Conservation (phyloP, 2,888 invertebrate species). For the Deilephila elpenor region DNA sequence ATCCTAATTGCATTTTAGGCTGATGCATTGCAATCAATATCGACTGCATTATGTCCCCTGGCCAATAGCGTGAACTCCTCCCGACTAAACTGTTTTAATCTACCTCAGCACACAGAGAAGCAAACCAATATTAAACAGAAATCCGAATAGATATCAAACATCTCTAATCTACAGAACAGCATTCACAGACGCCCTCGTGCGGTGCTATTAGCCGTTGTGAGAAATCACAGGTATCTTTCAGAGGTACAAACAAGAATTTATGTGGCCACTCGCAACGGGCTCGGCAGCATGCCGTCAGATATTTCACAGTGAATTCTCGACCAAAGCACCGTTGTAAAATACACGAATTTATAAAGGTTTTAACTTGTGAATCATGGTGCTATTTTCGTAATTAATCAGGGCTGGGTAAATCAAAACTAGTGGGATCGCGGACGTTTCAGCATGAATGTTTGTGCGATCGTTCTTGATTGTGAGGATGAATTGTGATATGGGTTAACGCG, state of each 20-base stretch:
- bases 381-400: constrained; percentile 32
- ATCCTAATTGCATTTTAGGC: too few relatives aligned
- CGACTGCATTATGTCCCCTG: too few relatives aligned
- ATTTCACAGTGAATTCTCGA: constrained; percentile 36
- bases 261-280: constrained; percentile 32
- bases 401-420: constrained; percentile 2
- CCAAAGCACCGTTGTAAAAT: constrained; percentile 40
- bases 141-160: not conserved
- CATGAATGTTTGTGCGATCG: not conserved
- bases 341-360: constrained; percentile 35
- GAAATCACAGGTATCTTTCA: constrained; percentile 54
- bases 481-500: too few relatives aligned
- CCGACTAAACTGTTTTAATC: too few relatives aligned
- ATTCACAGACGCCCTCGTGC: not conserved
- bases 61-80: too few relatives aligned
- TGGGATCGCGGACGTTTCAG: not conserved
- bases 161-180: not conserved
- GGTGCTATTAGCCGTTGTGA: constrained; percentile 43
- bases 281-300: constrained; percentile 40
- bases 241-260: constrained; percentile 53
- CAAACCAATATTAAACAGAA: too few relatives aligned
- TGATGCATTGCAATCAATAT: too few relatives aligned
- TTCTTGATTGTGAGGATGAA: too few relatives aligned
- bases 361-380: constrained; percentile 24
- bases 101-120: too few relatives aligned